Conservation (phyloP, 2,888 invertebrate species). For the Pristionchus entomophagus region DNA sequence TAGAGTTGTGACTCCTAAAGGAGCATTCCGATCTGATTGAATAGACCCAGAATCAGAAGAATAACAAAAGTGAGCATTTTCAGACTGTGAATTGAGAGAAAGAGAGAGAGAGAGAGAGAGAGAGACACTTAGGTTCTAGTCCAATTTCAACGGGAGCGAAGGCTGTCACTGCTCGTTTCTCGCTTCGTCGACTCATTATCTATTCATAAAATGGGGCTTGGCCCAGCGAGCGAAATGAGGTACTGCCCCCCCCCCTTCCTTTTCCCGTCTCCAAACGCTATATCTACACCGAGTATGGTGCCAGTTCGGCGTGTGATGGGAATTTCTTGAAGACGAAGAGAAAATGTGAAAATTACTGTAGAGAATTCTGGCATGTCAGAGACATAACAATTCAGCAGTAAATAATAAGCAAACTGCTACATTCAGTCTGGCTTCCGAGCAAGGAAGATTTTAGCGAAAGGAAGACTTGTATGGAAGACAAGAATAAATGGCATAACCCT, state of each 20-base stretch:
- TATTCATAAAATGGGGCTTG: constrained; percentile 36
- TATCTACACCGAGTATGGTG: neutral
- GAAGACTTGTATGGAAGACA: no score
- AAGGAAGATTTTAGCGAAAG: no score
- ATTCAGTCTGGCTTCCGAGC: no score
- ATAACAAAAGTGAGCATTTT: neutral
- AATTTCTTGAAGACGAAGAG: neutral
- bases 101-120: neutral
- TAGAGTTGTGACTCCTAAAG: neutral
- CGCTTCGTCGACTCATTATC: constrained; percentile 5
- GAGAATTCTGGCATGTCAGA: no score
- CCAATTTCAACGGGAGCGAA: neutral
- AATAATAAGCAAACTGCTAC: no score
- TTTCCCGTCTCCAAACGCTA: neutral
- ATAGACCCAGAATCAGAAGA: neutral
- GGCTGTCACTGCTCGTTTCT: neutral
- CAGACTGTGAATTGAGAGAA: neutral
- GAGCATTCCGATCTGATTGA: neutral
- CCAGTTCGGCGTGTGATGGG: neutral
- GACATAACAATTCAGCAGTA: no score
- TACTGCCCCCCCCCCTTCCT: neutral
- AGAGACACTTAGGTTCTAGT: neutral
- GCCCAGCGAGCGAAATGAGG: constrained; percentile 3
- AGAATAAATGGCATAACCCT: neutral
- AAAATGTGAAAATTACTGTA: no score